Evolutionary conservation across 2,797 vertebrate species (phyloP).

Genomic region (Antennarius maculatus): DNA sequence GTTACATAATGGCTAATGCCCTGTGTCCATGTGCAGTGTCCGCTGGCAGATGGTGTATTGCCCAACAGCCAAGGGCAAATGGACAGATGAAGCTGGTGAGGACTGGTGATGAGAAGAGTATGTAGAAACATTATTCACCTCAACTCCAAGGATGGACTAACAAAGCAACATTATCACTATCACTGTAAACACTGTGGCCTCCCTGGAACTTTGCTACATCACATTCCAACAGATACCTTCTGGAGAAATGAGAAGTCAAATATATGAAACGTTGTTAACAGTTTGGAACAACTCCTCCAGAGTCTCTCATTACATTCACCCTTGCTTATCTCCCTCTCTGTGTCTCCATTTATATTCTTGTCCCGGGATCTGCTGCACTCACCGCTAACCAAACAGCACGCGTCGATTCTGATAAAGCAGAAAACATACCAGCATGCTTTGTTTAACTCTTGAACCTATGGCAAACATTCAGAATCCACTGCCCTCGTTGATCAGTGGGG

Average conservation of each 20-base stretch:
- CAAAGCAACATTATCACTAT: not conserved
- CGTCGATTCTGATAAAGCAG: constrained; percentile 29
- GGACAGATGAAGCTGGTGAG: constrained; percentile 26
- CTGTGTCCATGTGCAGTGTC: constrained; percentile 46
- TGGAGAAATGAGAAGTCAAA: too few species aligned
- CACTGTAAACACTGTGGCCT: too few species aligned
- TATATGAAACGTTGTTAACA: not conserved
- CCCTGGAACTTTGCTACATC: too few species aligned
- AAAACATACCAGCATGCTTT: constrained; percentile 13
- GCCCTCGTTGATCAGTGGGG: constrained; percentile 21
- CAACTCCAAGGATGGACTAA: not conserved
- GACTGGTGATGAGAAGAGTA: constrained; percentile 5
- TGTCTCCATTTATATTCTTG: constrained; percentile 24
- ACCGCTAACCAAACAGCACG: constrained; percentile 22
- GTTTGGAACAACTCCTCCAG: not conserved
- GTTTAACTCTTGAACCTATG: constrained; percentile 4
- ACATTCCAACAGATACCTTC: too few species aligned
- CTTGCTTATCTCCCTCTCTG: not conserved
- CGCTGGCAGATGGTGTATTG: constrained; percentile 68
- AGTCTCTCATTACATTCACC: constrained; percentile 16
- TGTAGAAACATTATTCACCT: constrained; percentile 6
- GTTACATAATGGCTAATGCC: constrained; percentile 71
- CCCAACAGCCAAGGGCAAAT: constrained; percentile 58
- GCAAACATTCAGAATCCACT: constrained; percentile 22
- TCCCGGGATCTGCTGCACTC: constrained; percentile 5